Base-by-base conservation (phyloP, 2,113 vertebrate genomes). In the Bufo bufo region DNA sequence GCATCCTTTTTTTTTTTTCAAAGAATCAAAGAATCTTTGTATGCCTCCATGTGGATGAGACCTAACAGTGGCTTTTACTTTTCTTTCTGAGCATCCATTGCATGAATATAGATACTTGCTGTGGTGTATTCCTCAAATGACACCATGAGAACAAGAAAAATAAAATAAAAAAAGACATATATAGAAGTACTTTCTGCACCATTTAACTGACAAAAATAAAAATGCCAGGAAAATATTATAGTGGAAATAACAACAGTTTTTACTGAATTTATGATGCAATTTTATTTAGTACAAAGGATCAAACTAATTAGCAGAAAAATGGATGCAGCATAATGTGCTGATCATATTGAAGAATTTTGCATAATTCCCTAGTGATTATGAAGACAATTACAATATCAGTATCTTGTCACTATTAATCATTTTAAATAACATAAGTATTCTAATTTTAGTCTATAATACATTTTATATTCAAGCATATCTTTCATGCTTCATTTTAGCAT, bases 331-430 rank as follows among this genome's bases (percentile, higher is more conserved):
- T 91, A 93, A 91, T 12, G 89, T 85, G 54, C 77, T 91, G 49
- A 87, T 94, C 82, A 78, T 90, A 90, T 93, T 90, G 89, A 74
- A 91, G 84, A 90, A 87, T 16, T 93, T 91, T 92, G 59, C 82
- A 86, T 92, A 87, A 88, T 90, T n/a, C 0, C 86, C 82, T 23
- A 80, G 84, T 85, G 86, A 90, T 92, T 93, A 89, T 63, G 72
- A 91, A 90, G 91, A 86, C 88, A 92, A 91, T 91, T 92, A 92
- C 71, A 90, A 83, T 87, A 90, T 47, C 63, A 90, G 66, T 79
- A 89, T 82, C 17, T 49, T 91, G 91, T 88, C n/a, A 90, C 90
- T 91, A 90, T 82, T 90, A 91, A 90, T 91, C 0, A 89, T 90
- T 92, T 90, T 89, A 87, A 84, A 90, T 90, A 90, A 90, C 63